A percentile compares a stretch with the other conserved stretches of the same genome.
Conservation (phyloP, 1,140 invertebrate genomes). For the Platyscapa corneri region DNA sequence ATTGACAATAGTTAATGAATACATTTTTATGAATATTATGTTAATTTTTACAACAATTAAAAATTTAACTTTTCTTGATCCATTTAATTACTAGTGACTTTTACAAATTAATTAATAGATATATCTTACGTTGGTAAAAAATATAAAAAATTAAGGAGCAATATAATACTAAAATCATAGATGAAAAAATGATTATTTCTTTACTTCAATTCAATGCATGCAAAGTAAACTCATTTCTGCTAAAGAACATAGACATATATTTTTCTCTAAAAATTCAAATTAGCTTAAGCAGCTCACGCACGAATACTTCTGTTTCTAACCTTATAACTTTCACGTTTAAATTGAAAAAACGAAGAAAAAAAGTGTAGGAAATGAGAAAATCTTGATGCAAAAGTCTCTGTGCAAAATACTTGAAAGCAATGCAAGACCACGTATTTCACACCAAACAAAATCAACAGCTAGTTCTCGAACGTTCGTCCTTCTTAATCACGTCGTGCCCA, state of each 20-base stretch:
- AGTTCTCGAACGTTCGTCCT: neutral
- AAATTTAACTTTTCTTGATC: too few species aligned
- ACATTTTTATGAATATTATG: too few species aligned
- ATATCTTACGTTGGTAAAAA: too few species aligned
- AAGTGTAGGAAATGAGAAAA: constrained; percentile 4
- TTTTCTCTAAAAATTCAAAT: constrained; percentile 27
- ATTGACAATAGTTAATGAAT: too few species aligned
- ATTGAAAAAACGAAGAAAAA: constrained; percentile 18
- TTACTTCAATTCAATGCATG: too few species aligned
- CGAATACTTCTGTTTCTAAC: neutral
- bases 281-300: neutral
- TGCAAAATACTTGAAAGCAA: constrained; percentile 24
- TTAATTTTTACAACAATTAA: too few species aligned
- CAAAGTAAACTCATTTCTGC: too few species aligned
- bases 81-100: too few species aligned
- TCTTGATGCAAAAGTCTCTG: neutral
- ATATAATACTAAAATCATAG: too few species aligned
- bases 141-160: too few species aligned
- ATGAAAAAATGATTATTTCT: too few species aligned
- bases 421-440: neutral
- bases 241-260: neutral
- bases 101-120: too few species aligned
- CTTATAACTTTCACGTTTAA: neutral
- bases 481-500: constrained; percentile 21
- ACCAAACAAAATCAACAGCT: constrained; percentile 1